Evolutionary conservation across 2,113 vertebrate species (phyloP), one percentile per base, ranked within the genome.

Genomic region (Xiphias gladius): DNA sequence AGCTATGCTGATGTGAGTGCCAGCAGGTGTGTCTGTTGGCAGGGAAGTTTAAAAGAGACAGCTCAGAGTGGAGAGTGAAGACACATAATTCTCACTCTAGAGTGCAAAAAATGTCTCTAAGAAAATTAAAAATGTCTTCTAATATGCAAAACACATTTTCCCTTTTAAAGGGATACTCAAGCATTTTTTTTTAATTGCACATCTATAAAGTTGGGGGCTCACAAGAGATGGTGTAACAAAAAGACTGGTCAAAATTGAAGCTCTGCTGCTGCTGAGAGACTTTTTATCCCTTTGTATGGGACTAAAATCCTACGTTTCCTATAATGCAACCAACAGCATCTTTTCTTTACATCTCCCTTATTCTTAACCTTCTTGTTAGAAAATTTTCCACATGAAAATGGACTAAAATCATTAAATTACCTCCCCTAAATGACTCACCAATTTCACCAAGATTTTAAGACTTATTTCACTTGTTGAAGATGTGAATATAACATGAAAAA

Each of bases 21-120:
- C 19, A 20, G 54, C 50, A 74, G 50, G 76, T 52, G 58, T 64
- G 54, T 43, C 37, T 6, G 35, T 48, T 76, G 65, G 79, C 46
- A 19, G 37, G 30, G n/a, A 73, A 57, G 61, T 71, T 41, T 35
- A 58, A 73, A 71, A 63, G 50, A 48, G 20, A 54, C n/a, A n/a
- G n/a, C 35, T 52, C 22, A 54, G 6, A 16, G 28, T n/a, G n/a
- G n/a, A n/a, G 22, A 54, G 54, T 28, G 3, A 39, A 28, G 62
- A 68, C 22, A 19, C 30, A 43, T 39, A 55, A 50, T 48, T 46
- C 35, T 68, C 70, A 69, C 17, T 26, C 11, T 52, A 8, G 22
- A 66, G 19, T 30, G 32, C 35, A 37, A 24, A 50, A 61, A 28
- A 59, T 13, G 35, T 20, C 48, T 69, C 48, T 17, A 24, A 35